Evolutionary conservation across 2,888 invertebrate genomes (phyloP), one percentile per base, ranked within the genome.

Genomic region (Campoplex nolae): DNA sequence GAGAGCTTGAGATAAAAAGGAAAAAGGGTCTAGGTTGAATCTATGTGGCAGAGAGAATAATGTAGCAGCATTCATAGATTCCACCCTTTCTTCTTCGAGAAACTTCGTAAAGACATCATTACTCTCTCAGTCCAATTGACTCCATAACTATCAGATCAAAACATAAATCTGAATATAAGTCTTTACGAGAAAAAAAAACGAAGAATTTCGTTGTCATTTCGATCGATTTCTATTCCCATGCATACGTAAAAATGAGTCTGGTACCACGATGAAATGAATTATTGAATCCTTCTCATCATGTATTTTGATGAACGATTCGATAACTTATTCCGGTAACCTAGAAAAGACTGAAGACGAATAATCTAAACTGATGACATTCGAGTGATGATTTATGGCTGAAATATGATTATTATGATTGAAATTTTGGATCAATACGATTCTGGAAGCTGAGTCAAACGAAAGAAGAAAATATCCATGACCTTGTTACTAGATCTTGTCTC

Each of bases 71-170:
- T 84, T 86, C 80, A 81, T 74, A 78, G 65, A 79, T 70, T 23
- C 42, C 67, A 75, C 76, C 84, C 76, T 82, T 87, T 85, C 73
- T 87, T 85, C 73, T 73, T 77, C 75, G 70, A 80, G 83, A 80
- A 80, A 67, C 70, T 71, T 84, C 45, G 54, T 74, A 71, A 82
- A 78, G 84, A 82, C 78, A 78, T 70, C 82, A 76, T 88, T 83
- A 23, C 0, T 83, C 45, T 79, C 84, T 68, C 83, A 58, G 78
- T 74, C 65, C 75, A 84, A 88, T 86, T 84, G 81, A 84, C 81
- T 48, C 42, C 45, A n/a, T 32, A 16, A 38, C 32, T 48, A 42
- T 48, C 35, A 45, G 42, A 28, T n/a, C 18, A 32, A 35, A 35
- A 58, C 28, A 58, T 48, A 38, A 71, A 58, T 62, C 62, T 48